phyloP scores from a whole-genome alignment of 1,140 invertebrate genomes.

The Cylas formicarius region DNA sequence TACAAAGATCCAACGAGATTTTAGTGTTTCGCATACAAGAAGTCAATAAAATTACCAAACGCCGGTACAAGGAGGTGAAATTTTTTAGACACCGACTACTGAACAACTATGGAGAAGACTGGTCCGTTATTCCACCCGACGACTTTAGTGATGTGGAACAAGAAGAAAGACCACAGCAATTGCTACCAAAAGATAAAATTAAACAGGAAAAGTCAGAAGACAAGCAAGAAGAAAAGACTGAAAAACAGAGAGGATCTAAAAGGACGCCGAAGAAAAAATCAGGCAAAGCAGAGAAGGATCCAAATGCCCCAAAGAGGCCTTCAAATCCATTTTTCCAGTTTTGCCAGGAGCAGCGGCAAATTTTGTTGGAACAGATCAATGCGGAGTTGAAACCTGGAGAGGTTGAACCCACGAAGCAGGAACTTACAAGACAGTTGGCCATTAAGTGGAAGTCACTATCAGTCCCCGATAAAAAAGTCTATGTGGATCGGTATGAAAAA shows the following conservation, averaged over 20 bases:
- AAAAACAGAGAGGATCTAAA: slow-evolving; percentile 35
- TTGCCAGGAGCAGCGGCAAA: slow-evolving; percentile 66
- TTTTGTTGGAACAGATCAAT: slow-evolving; percentile 59
- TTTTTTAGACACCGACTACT: slow-evolving; percentile 46
- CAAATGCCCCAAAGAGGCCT: slow-evolving; percentile 69
- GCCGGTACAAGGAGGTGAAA: slow-evolving; percentile 50
- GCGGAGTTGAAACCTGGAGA: slow-evolving; percentile 51
- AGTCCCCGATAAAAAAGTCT: slow-evolving; percentile 65
- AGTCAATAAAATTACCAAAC: slow-evolving; percentile 50
- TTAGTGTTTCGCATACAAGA: slow-evolving; percentile 56
- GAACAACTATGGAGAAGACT: slow-evolving; percentile 36
- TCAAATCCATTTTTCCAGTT: slow-evolving; percentile 77
- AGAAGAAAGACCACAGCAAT: slow-evolving; percentile 25
- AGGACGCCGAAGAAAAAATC: slow-evolving; percentile 46
- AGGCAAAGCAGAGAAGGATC: slow-evolving; percentile 55
- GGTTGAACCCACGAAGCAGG: slow-evolving; percentile 64
- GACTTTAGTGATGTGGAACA: slow-evolving; percentile 29
- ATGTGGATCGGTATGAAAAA: slow-evolving; percentile 71
- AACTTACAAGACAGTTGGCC: slow-evolving; percentile 64
- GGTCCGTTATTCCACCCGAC: slow-evolving; percentile 36
- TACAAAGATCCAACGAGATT: slow-evolving; percentile 59
- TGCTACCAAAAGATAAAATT: slow-evolving; percentile 37
- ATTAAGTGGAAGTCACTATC: slow-evolving; percentile 64
- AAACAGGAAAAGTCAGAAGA: slow-evolving; percentile 40
- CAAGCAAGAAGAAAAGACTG: slow-evolving; percentile 35